These are phyloP conservation scores for Agrochola circellaris DNA, from an alignment of 2,888 invertebrate species.

Conservation along the genomic window DNA sequence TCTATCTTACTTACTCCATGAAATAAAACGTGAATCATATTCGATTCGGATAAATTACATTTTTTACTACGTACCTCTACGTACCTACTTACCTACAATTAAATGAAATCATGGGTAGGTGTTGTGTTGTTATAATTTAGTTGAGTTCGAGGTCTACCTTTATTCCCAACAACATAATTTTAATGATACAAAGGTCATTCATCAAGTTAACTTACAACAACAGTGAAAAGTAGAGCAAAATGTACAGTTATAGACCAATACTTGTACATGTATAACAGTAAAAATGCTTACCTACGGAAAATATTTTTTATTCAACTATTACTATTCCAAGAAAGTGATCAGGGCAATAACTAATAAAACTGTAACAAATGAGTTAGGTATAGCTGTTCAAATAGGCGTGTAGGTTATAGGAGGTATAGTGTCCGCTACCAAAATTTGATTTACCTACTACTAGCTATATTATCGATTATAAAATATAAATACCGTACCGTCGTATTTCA, in stretches of 20 bases:
- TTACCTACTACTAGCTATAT: not conserved
- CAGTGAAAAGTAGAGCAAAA: constrained; percentile 28
- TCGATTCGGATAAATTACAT: constrained; percentile 14
- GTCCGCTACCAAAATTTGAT: not conserved
- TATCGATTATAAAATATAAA: constrained; percentile 22
- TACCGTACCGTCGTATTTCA: constrained; percentile 9
- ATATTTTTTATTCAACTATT: not conserved
- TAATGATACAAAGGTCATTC: constrained; percentile 18
- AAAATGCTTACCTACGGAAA: not conserved
- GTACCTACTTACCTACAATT: constrained; percentile 2
- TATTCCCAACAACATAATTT: constrained; percentile 16
- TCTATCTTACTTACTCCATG: constrained; percentile 16
- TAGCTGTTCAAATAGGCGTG: not conserved
- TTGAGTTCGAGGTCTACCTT: constrained; percentile 15
- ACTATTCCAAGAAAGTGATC: not conserved
- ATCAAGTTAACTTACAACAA: constrained; percentile 21
- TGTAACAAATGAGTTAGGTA: too few relatives aligned
- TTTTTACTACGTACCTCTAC: constrained; percentile 13
- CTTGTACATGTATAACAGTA: not conserved
- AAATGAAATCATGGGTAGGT: not conserved
- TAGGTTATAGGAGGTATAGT: not conserved
- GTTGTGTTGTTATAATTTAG: constrained; percentile 23
- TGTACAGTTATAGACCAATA: not conserved
- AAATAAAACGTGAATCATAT: constrained; percentile 30
- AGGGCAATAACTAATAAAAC: not conserved